A percentile compares a stretch with the other conserved stretches of the same genome.
Conservation (phyloP, 2,797 vertebrate species). For the Phaenicophaeus curvirostris region DNA sequence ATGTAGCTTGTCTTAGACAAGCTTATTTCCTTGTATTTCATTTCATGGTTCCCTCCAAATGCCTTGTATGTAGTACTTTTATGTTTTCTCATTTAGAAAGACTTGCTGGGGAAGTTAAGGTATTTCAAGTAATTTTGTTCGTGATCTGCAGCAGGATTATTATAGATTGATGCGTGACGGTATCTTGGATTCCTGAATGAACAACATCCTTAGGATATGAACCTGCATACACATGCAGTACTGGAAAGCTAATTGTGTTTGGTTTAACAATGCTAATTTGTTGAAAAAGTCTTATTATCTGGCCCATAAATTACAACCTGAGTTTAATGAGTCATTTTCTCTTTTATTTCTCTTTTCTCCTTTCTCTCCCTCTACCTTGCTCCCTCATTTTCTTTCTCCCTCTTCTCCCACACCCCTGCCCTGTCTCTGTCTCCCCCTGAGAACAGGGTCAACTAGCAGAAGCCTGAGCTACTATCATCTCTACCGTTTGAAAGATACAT, state of each 20-base stretch:
- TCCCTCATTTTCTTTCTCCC: background rate
- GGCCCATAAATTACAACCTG: background rate
- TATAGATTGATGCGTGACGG: background rate
- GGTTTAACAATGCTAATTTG: conserved; percentile 2
- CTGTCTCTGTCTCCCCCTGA: background rate
- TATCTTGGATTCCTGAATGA: background rate
- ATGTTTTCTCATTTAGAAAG: conserved; percentile 49
- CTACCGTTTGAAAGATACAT: background rate
- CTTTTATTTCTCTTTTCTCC: background rate
- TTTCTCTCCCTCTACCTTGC: background rate
- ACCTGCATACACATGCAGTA: background rate
- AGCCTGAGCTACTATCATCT: background rate
- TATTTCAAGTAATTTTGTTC: conserved; percentile 53
- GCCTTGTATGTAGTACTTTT: background rate
- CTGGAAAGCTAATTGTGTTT: background rate
- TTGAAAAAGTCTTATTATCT: background rate
- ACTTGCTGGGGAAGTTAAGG: conserved; percentile 24
- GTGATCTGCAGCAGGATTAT: background rate
- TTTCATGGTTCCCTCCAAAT: conserved; percentile 33
- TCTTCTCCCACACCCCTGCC: background rate
- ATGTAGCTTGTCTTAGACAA: conserved; percentile 32
- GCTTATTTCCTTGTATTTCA: conserved; percentile 48
- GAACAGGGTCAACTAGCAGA: background rate
- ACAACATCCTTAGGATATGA: background rate
- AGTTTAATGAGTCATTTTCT: background rate